Base-by-base conservation (phyloP, 2,888 invertebrate genomes). In the Orgyia antiqua region DNA sequence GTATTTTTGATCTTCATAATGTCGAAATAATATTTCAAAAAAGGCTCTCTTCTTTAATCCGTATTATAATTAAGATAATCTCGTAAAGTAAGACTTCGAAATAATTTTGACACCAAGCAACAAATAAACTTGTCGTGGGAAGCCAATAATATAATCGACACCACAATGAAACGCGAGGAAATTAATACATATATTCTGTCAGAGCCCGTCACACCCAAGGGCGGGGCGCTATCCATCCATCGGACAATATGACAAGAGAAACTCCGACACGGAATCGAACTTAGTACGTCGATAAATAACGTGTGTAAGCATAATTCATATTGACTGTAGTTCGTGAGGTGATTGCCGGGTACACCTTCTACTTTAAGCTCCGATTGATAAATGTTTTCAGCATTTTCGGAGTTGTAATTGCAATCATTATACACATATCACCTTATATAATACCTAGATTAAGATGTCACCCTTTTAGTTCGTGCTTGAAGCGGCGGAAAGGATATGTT, bases 221-320 rank as follows among this genome's bases (percentile, higher is more conserved):
- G 50, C 48, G 49, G 41, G 36, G 51, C 45, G 45, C 50, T 36
- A 58, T 58, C 49, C 49, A 51, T 57, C 60, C 57, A 53, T 60
- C 44, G 44, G 37, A 44, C 51, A 61, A 42, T 44, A 42, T 53
- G 51, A 73, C 74, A 70, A 58, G 77, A 65, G 74, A 75, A 77
- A 74, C 58, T 47, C 44, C 40, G 56, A 68, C 60, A 48, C 56
- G 59, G 65, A 66, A 68, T 68, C 57, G 59, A 55, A 59, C 46
- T 36, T 32, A 44, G 49, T 50, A 57, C 44, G 42, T 49, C 68
- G 45, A 77, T 78, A 77, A 75, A 78, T 77, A 67, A 72, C 56
- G 41, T 49, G 43, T 61, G 51, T 47, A 52, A 58, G 65, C 60
- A 73, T 78, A 73, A 71, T 65, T 76, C 67, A 71, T 62, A 36